Percentiles rank a stretch among this genome's conserved stretches.
Evolutionary conservation across 1,140 invertebrate species (phyloP).

Genomic region (Ceratina australensis): DNA sequence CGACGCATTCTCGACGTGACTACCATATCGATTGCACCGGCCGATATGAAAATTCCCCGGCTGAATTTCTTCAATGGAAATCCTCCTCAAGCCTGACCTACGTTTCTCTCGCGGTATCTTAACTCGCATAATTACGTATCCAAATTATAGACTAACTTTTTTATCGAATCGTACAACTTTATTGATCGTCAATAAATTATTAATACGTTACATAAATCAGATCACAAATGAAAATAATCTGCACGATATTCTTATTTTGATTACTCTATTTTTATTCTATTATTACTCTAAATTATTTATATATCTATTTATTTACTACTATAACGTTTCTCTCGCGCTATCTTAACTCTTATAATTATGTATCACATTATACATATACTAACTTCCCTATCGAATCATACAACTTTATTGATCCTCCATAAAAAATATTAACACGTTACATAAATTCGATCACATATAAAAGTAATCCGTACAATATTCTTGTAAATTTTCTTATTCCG

Average conservation of each 20-base stretch:
- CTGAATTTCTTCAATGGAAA: background rate
- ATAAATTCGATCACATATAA: conserved; percentile 2
- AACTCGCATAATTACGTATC: background rate
- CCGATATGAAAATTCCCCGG: conserved; percentile 15
- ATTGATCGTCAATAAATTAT: background rate
- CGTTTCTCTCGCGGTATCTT: background rate
- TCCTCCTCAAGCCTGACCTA: background rate
- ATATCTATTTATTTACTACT: too few species aligned
- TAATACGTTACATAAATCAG: too few species aligned
- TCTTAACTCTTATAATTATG: background rate
- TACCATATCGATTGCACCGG: conserved; percentile 50
- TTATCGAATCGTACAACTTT: background rate
- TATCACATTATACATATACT: background rate
- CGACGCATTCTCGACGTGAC: conserved; percentile 56
- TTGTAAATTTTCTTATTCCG: conserved; percentile 60
- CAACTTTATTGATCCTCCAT: background rate
- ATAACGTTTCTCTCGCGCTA: background rate
- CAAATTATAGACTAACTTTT: background rate
- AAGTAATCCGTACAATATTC: conserved; percentile 53
- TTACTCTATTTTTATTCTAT: too few species aligned
- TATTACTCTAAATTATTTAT: too few species aligned
- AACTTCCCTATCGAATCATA: background rate
- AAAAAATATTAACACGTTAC: too few species aligned
- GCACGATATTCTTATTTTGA: too few species aligned
- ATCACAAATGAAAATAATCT: conserved; percentile 38